Base-by-base conservation (phyloP, 2,113 vertebrate species). In the Ornithorhynchus anatinus region DNA sequence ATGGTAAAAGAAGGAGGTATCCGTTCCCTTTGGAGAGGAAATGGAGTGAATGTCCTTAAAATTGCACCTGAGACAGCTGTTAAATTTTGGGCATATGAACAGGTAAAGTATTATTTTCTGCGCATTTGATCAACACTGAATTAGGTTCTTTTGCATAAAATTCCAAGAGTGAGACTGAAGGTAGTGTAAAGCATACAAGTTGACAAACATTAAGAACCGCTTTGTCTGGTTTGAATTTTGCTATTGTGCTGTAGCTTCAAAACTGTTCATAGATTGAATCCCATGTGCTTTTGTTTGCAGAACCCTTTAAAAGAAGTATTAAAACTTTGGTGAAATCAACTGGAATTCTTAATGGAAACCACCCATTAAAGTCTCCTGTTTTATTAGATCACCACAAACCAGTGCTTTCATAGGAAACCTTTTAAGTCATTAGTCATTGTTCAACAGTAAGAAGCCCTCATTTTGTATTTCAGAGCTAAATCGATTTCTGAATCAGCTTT, bases 61-160 rank as follows among this genome's bases (percentile, higher is more conserved):
- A 98, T 99, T 12, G 97, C 96, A 61, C 97, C 97, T 0, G 97
- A 99, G 94, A 97, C 97, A 0, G 95, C 97, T 23, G 94, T 99
- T 86, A 98, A 98, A 70, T 99, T 99, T 80, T 97, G 94, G 94
- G 92, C 97, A 2, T 99, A 99, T 76, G 97, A 99, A 65, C 95
- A 98, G 93, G 97, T 98, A 90, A 81, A 77, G 37, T 78, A 15
- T 69, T 64, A 69, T 19, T 50, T 40, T 25, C 53, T 27, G 5
- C 54, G 40, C 54, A 68, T 56, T 60, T 64, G 51, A 39, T 43
- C 73, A 53, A 63, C 19, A 29, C 8, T 50, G 47, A 29, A 50
- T 17, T 50, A 8, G 31, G n/a, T n/a, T n/a, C n/a, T n/a, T n/a
- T n/a, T n/a, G n/a, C n/a, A n/a, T n/a, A n/a, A n/a, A n/a, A 47